Conservation (phyloP, 2,113 vertebrate species). For the Vombatus ursinus region DNA sequence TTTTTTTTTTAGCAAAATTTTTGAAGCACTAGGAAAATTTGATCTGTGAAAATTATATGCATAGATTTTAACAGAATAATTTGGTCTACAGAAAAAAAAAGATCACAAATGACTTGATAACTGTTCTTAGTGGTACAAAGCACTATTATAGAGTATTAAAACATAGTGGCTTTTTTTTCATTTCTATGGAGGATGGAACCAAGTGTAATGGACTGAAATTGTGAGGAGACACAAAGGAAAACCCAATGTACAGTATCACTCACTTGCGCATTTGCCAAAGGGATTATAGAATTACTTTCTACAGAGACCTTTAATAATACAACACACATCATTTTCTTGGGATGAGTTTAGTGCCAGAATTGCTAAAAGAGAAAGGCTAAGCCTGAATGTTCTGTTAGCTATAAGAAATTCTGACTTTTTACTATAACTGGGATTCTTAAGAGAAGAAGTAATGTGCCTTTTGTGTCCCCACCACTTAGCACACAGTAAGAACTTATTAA, state of each 20-base stretch:
- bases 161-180: not conserved
- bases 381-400: not conserved
- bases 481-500: not conserved
- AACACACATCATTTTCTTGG: not conserved
- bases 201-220: not conserved
- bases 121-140: not conserved
- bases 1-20: not conserved
- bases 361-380: not conserved
- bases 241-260: not conserved
- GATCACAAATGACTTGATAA: not conserved
- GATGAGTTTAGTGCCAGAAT: not conserved
- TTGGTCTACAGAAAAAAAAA: not conserved
- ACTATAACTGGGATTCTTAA: not conserved
- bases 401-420: not conserved
- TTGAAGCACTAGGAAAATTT: not conserved
- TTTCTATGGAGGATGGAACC: not conserved
- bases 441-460: not conserved
- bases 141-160: not conserved
- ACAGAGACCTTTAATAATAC: not conserved
- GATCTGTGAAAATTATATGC: not conserved
- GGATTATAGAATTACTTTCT: not conserved
- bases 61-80: not conserved
- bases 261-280: not conserved
- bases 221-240: not conserved
- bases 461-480: not conserved